These are phyloP conservation scores for Alosa sapidissima DNA, from an alignment of 2,797 vertebrate species.

Conservation along the genomic window DNA sequence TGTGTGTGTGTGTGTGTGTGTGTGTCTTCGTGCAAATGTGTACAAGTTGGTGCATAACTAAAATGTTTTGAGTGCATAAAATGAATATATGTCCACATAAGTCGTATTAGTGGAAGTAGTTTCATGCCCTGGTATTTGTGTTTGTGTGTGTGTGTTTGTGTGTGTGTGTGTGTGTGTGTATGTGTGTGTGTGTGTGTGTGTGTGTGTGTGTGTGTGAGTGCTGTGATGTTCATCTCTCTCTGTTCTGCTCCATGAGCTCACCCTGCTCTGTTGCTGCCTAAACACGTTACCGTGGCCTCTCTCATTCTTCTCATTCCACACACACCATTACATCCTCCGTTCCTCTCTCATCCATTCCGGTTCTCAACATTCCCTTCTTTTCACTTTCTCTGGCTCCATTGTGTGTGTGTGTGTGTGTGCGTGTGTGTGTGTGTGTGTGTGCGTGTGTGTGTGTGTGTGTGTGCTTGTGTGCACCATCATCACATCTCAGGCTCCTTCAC, in stretches of 20 bases:
- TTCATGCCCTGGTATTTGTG: no score
- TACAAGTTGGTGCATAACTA: no score
- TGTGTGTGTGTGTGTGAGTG: background rate
- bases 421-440: background rate
- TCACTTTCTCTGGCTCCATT: background rate
- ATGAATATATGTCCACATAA: no score
- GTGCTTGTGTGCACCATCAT: background rate
- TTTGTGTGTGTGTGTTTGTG: no score
- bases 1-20: background rate
- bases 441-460: constrained; percentile 9
- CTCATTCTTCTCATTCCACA: background rate
- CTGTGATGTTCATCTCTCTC: background rate
- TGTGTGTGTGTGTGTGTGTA: no score
- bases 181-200: no score
- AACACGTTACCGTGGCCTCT: background rate
- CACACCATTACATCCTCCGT: background rate
- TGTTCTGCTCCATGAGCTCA: background rate
- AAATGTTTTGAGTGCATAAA: no score
- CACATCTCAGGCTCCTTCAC: background rate
- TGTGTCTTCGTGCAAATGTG: background rate
- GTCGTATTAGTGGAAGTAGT: no score
- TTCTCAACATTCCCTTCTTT: no score
- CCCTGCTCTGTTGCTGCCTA: background rate
- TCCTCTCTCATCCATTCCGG: background rate
- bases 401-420: background rate